Base-by-base conservation (phyloP, 2,113 vertebrate species). In the Thomomys bottae region DNA sequence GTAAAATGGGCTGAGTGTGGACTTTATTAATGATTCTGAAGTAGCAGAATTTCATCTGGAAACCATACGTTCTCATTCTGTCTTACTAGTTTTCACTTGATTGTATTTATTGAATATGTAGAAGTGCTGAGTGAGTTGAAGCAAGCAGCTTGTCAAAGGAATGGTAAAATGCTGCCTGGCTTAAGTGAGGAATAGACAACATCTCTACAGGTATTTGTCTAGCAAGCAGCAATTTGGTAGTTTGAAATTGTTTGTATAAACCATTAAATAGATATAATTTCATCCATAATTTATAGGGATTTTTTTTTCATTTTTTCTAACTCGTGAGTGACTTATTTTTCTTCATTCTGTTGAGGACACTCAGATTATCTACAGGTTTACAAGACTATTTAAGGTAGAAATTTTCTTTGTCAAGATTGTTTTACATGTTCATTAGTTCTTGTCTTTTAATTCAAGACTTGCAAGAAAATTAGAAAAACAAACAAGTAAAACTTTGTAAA, bases 11-110 rank as follows among this genome's bases (percentile, higher is more conserved):
- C 81, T 93, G 36, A 87, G 30, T 38, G 95, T 95, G 79, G 61
- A 72, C 26, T 63, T 1, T 59, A 83, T 95, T 94, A 96, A 87
- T 42, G 42, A 30, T 63, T 84, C 81, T 67, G 40, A 82, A 79
- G 78, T 72, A 94, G 73, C 59, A 83, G 32, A 86, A 66, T 57
- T 94, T 42, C 92, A 95, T 96, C 95, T 95, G 94, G 96, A 94
- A 84, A 87, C 94, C 89, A 96, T 92, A 92, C 32, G 0, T 34
- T 82, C 24, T 90, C 36, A 84, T 89, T 84, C 38, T 40, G 81
- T 79, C 73, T 84, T 68, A 59, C 49, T 72, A 94, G 32, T 94
- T 92, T 95, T 96, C 93, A 92, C 92, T 94, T 93, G 81, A 57
- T 81, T 95, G 11, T 92, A 95, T 96, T 96, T 96, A 91, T 92